Evolutionary conservation across 2,888 invertebrate species (phyloP).

Genomic region (Caenorhabditis afra): DNA sequence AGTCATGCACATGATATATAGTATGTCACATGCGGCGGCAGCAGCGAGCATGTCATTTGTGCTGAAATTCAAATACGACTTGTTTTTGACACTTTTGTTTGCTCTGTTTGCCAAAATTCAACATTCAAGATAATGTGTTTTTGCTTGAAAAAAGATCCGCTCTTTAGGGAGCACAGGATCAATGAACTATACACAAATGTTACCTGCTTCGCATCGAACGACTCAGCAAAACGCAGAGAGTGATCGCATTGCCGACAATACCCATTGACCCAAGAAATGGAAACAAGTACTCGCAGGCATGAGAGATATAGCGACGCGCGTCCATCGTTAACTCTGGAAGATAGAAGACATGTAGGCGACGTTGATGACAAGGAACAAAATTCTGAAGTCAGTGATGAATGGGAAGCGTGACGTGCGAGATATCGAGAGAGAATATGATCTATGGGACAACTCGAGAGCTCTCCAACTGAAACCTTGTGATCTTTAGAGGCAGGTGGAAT

Average conservation of each 20-base stretch:
- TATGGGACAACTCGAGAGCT: constrained; percentile 19
- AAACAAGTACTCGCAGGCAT: constrained; percentile 62
- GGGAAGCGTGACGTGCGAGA: constrained; percentile 24
- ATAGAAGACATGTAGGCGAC: not conserved
- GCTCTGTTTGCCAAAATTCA: not conserved
- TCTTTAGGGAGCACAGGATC: not conserved
- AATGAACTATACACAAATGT: not conserved
- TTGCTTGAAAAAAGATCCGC: not conserved
- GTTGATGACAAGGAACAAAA: constrained; percentile 27
- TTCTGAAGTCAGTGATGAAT: constrained; percentile 35
- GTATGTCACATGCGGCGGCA: constrained; percentile 69
- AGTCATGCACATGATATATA: constrained; percentile 65
- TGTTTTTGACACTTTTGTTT: not conserved
- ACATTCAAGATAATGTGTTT: not conserved
- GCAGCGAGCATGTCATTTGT: constrained; percentile 69
- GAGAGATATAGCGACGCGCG: not conserved
- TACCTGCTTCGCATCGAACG: constrained; percentile 71
- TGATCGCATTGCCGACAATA: constrained; percentile 68
- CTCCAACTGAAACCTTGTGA: not conserved
- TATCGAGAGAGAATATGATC: constrained; percentile 27
- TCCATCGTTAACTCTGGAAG: constrained; percentile 34
- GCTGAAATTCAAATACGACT: constrained; percentile 55
- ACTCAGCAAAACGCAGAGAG: constrained; percentile 65
- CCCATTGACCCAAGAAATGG: constrained; percentile 65
- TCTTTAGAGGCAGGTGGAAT: constrained; percentile 33